Conservation (phyloP, 2,888 invertebrate genomes). For the Dione juno region DNA sequence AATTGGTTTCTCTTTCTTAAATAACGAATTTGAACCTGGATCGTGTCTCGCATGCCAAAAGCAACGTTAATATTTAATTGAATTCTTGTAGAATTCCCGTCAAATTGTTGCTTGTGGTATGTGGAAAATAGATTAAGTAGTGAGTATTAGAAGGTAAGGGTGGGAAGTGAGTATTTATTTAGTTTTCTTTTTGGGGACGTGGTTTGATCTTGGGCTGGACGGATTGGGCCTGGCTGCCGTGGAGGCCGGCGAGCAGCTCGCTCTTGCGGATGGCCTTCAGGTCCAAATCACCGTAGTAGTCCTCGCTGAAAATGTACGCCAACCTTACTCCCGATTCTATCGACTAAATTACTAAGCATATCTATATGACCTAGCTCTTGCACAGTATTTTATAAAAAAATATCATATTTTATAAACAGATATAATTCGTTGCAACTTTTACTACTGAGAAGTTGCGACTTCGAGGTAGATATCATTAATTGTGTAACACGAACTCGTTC, state of each 20-base stretch:
- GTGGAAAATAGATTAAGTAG: slow-evolving; percentile 62
- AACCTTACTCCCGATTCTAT: slow-evolving; percentile 75
- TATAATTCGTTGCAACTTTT: slow-evolving; percentile 73
- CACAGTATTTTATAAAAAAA: slow-evolving; percentile 57
- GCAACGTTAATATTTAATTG: slow-evolving; percentile 51
- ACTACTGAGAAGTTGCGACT: slow-evolving; percentile 61
- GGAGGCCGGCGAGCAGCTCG: slow-evolving; percentile 92
- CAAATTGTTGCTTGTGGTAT: slow-evolving; percentile 60
- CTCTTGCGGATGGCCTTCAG: slow-evolving; percentile 97
- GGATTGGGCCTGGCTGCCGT: slow-evolving; percentile 80
- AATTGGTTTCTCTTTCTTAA: slow-evolving; percentile 68
- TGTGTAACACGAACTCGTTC: slow-evolving; percentile 75
- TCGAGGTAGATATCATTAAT: slow-evolving; percentile 57
- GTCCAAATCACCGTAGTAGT: slow-evolving; percentile 98
- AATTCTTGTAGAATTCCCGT: slow-evolving; percentile 39
- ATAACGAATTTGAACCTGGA: slow-evolving; percentile 71
- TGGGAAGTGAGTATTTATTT: slow-evolving; percentile 65
- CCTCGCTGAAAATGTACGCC: slow-evolving; percentile 91
- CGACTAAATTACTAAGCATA: slow-evolving; percentile 44
- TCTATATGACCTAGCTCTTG: slow-evolving; percentile 34
- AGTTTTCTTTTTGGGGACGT: slow-evolving; percentile 83
- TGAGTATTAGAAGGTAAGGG: slow-evolving; percentile 78
- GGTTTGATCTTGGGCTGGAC: slow-evolving; percentile 72
- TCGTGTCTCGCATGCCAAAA: slow-evolving; percentile 65
- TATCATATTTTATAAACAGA: slow-evolving; percentile 59